Evolutionary conservation across 1,140 invertebrate genomes (phyloP).

Genomic region (Chironomus tepperi): DNA sequence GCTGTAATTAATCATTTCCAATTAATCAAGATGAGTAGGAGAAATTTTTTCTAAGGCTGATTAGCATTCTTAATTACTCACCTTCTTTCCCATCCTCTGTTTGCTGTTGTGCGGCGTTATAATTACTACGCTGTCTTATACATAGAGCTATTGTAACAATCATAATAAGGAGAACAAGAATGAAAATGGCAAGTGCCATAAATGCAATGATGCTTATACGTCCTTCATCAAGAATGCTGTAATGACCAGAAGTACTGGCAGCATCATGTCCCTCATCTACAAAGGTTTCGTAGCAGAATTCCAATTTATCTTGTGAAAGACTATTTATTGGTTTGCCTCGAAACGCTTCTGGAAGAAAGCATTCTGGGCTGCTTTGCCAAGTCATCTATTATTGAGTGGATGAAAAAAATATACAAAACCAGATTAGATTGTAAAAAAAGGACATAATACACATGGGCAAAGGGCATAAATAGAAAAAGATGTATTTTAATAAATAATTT

Average conservation of each 20-base stretch:
- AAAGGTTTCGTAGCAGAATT: slow-evolving; percentile 38
- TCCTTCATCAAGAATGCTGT: slow-evolving; percentile 40
- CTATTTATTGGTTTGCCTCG: slow-evolving; percentile 38
- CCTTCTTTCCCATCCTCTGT: slow-evolving; percentile 9
- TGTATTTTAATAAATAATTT: too few relatives aligned
- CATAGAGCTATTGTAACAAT: background rate
- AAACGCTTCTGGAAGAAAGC: slow-evolving; percentile 37
- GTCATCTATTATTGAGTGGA: slow-evolving; percentile 31
- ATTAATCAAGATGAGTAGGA: background rate
- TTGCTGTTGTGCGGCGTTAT: background rate
- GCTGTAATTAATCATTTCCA: slow-evolving; percentile 11
- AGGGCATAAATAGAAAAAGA: too few relatives aligned
- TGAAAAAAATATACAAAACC: slow-evolving; percentile 21
- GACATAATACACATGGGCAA: background rate
- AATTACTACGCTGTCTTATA: slow-evolving; percentile 13
- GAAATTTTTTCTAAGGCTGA: background rate
- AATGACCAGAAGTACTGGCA: slow-evolving; percentile 36
- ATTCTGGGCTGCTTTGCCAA: slow-evolving; percentile 36
- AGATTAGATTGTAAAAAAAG: background rate
- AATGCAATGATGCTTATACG: background rate
- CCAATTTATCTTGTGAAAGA: slow-evolving; percentile 35
- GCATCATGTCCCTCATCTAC: slow-evolving; percentile 40
- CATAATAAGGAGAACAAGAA: slow-evolving; percentile 2
- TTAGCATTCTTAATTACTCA: background rate
- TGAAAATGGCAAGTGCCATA: background rate